Conservation (phyloP, 2,113 vertebrate genomes). For the Grammomys surdaster region DNA sequence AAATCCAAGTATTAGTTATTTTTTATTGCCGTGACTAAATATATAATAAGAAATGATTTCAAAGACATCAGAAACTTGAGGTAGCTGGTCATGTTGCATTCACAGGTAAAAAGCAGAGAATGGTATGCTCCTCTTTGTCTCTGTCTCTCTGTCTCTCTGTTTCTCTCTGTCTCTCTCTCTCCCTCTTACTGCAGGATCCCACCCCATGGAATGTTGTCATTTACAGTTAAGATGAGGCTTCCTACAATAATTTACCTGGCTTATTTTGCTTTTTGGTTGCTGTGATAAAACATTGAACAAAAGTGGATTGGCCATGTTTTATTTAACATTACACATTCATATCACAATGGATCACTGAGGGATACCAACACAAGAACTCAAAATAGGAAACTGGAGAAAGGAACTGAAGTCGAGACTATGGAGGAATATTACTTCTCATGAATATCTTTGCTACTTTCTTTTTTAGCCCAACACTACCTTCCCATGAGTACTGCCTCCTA, state of each 20-base stretch:
- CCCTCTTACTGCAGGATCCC: neutral
- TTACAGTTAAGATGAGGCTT: neutral
- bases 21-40: neutral
- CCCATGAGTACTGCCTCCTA: no score
- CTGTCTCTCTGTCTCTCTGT: neutral
- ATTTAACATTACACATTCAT: neutral
- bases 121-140: neutral
- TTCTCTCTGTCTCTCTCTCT: neutral
- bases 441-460: neutral
- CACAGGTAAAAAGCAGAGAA: neutral
- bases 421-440: neutral
- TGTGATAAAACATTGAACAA: neutral
- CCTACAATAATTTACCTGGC: neutral
- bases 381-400: neutral
- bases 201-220: neutral
- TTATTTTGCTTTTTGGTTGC: neutral
- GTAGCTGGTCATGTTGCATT: neutral
- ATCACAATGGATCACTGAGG: neutral
- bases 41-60: neutral
- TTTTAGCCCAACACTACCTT: accelerated
- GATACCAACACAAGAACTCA: neutral
- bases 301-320: neutral
- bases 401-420: neutral
- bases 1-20: neutral
- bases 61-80: neutral